Base-by-base conservation (phyloP, 2,113 vertebrate genomes). In the Megaceryle maxima region DNA sequence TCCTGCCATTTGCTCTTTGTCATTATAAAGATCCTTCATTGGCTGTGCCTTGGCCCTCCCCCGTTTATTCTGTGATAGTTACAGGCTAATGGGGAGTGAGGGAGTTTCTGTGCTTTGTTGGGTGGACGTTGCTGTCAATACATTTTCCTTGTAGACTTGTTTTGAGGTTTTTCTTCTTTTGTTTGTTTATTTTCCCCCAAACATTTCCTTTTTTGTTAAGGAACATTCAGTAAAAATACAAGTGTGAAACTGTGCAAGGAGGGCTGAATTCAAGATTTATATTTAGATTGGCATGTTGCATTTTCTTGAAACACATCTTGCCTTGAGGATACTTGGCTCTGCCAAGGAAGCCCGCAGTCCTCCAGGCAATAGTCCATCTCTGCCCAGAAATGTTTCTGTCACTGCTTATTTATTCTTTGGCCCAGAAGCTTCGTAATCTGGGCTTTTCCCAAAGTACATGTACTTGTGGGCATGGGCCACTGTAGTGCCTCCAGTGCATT, bases 361-460 rank as follows among this genome's bases (percentile, higher is more conserved):
- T 88, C 26, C 60, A 81, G 90, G 79, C 92, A 53, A 67, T 43
- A 81, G 56, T 44, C 88, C 75, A 67, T 67, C 75, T 83, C 79
- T 90, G 67, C 79, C 72, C 80, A 90, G 83, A 84, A 95, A 77
- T 16, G 2, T 81, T 92, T 87, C 26, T 74, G 43, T 51, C 91
- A 46, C 72, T 90, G 60, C 83, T 95, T 90, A 63, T 83, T 82
- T 92, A 67, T 48, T 92, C 60, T 72, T 83, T 90, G 92, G 85
- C 70, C 43, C 83, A 83, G 72, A 69, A 91, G 6, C 67, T 51
- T 77, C 63, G n/a, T 77, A 86, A 63, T 89, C 78, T 93, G 94
- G 76, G 72, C 7, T 94, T 78, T 88, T 93, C 50, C 90, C 92
- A 92, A 88, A 94, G 79, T 74, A 51, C 50, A 67, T 74, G 78